Percentiles rank a stretch among this genome's conserved stretches.
Evolutionary conservation across 1,140 invertebrate genomes (phyloP).

Genomic region (Bradysia coprophila): DNA sequence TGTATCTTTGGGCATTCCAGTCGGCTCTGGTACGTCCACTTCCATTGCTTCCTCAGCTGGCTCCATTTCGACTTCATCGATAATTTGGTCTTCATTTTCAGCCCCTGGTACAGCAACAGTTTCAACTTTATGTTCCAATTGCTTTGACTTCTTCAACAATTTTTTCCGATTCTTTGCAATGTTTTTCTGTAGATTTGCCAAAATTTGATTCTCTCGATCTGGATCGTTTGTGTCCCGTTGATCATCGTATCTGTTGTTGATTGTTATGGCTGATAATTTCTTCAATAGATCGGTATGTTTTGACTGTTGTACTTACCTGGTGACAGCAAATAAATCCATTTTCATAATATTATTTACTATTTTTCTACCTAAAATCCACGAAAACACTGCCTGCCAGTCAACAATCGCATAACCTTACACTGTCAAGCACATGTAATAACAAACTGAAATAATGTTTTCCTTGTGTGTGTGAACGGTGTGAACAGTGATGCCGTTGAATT

Average conservation of each 20-base stretch:
- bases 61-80: slow-evolving; percentile 3
- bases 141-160: slow-evolving; percentile 8
- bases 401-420: too few relatives aligned
- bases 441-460: too few relatives aligned
- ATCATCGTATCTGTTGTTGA: slow-evolving; percentile 24
- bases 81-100: slow-evolving; percentile 2
- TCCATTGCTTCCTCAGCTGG: slow-evolving; percentile 6
- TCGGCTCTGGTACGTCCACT: background rate
- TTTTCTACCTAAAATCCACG: too few relatives aligned
- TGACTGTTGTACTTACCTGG: slow-evolving; percentile 24
- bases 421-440: too few relatives aligned
- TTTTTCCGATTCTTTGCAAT: slow-evolving; percentile 13
- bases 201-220: slow-evolving; percentile 29
- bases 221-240: slow-evolving; percentile 19
- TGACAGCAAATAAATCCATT: slow-evolving; percentile 32
- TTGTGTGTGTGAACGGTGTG: too few relatives aligned
- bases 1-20: background rate
- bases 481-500: too few relatives aligned
- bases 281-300: background rate
- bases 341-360: too few relatives aligned
- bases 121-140: slow-evolving; percentile 6
- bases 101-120: background rate
- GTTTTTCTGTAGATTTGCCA: slow-evolving; percentile 33
- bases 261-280: background rate
- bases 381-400: too few relatives aligned